Percentiles rank a stretch among this genome's conserved stretches.
These are phyloP conservation scores for Pristionchus maxplancki DNA, from an alignment of 2,888 invertebrate species.

Conservation along the genomic window DNA sequence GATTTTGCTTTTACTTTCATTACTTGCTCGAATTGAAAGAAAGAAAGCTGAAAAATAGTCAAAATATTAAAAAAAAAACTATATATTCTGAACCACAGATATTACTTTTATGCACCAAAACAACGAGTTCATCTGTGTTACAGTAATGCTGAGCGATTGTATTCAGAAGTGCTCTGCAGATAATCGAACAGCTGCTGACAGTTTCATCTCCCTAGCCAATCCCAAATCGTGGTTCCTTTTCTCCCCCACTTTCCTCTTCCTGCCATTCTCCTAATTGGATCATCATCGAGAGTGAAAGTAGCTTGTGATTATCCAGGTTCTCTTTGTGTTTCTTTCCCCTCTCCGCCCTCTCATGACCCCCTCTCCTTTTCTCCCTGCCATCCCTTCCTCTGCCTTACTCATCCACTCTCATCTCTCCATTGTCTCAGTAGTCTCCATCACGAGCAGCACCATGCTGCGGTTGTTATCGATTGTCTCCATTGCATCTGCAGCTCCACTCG, in stretches of 20 bases:
- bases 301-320: slow-evolving; percentile 22
- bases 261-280: slow-evolving; percentile 39
- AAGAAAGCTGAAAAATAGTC: no score
- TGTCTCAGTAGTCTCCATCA: not conserved
- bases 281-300: slow-evolving; percentile 32
- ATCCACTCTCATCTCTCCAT: not conserved
- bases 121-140: no score
- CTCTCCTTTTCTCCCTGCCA: not conserved
- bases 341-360: slow-evolving; percentile 28
- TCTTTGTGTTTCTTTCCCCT: not conserved
- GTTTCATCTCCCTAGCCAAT: not conserved
- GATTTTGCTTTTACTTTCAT: no score
- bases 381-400: not conserved
- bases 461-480: slow-evolving; percentile 22
- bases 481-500: not conserved
- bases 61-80: no score
- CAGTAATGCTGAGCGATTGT: not conserved
- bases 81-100: no score
- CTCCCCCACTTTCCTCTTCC: not conserved
- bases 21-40: no score
- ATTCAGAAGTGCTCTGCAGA: not conserved
- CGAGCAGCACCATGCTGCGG: not conserved
- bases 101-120: no score
- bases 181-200: not conserved
- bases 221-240: not conserved